These are phyloP conservation scores for Istiophorus platypterus DNA, from an alignment of 2,113 vertebrate genomes.

Conservation along the genomic window DNA sequence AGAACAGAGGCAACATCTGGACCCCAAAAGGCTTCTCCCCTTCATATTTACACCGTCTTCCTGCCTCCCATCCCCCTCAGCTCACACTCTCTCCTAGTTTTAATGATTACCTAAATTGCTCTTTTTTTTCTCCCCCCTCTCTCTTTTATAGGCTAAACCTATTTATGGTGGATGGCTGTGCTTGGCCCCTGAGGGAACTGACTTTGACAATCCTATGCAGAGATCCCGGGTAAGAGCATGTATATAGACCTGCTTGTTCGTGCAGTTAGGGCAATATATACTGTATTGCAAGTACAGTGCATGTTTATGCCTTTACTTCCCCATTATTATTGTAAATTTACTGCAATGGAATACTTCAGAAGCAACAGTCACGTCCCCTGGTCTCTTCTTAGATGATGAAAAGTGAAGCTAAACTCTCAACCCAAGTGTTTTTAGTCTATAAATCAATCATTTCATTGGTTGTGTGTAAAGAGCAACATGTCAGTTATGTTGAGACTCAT, in stretches of 20 bases:
- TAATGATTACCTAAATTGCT: slow-evolving; percentile 77
- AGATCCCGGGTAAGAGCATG: slow-evolving; percentile 84
- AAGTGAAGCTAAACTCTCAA: not conserved
- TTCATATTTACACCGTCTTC: slow-evolving; percentile 29
- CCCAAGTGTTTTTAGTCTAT: not conserved
- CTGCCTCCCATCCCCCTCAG: slow-evolving; percentile 11
- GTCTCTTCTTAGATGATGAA: not conserved
- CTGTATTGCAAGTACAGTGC: not conserved
- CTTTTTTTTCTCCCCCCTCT: slow-evolving; percentile 3
- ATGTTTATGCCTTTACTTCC: not conserved
- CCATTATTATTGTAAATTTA: not conserved
- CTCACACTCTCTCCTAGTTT: slow-evolving; percentile 55
- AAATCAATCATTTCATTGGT: not conserved
- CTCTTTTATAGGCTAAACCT: slow-evolving; percentile 86
- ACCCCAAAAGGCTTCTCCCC: slow-evolving; percentile 38
- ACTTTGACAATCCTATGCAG: slow-evolving; percentile 90
- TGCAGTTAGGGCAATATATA: not conserved
- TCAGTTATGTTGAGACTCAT: not conserved
- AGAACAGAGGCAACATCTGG: slow-evolving; percentile 64
- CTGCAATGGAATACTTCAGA: not conserved
- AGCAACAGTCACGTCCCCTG: not conserved
- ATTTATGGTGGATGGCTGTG: slow-evolving; percentile 90
- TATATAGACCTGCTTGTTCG: not conserved
- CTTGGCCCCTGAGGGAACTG: slow-evolving; percentile 88
- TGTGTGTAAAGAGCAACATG: not conserved